Evolutionary conservation across 2,888 invertebrate species (phyloP), one percentile per base, ranked within the genome.

Genomic region (Euplagia quadripunctaria): DNA sequence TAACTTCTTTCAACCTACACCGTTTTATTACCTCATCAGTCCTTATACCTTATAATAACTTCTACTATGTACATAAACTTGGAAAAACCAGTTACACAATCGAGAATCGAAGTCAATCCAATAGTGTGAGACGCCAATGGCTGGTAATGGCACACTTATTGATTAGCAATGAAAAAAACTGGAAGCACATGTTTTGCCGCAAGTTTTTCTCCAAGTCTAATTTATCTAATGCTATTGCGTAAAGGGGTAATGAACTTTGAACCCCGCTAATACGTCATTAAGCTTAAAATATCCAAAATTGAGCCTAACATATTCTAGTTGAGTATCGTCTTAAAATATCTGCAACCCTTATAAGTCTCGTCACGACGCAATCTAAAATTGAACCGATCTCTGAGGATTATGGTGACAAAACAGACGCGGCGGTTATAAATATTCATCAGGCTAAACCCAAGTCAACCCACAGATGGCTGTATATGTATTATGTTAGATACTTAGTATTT

Each of bases 401-500:
- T 69, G 63, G 42, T 58, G 65, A 67, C 68, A 51, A 67, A 76
- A 81, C 65, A 51, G 68, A 64, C 74, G 78, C 71, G 68, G 20
- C 63, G 67, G 68, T 70, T 42, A 83, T 85, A 82, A 83, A 85
- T 82, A 79, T 80, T 82, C 74, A 84, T 82, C 70, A 77, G 51
- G 51, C 61, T 76, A 74, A 75, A 74, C 73, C 64, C 71, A 68
- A 77, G 79, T 82, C 75, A 78, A 77, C 80, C 85, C 79, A 66
- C 20, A 31, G 55, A 68, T 74, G 65, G n/a, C 42, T 61, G 73
- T 77, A 77, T 31, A 31, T 31, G 31, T 31, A 31, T 31, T 31
- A 31, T 74, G 82, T 75, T 76, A 49, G 72, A 68, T 73, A 77
- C 72, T 83, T 73, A 78, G 75, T 79, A 81, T 83, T 82, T 82